These are phyloP conservation scores for Andrena camellia DNA, from an alignment of 2,888 invertebrate genomes.

Conservation along the genomic window DNA sequence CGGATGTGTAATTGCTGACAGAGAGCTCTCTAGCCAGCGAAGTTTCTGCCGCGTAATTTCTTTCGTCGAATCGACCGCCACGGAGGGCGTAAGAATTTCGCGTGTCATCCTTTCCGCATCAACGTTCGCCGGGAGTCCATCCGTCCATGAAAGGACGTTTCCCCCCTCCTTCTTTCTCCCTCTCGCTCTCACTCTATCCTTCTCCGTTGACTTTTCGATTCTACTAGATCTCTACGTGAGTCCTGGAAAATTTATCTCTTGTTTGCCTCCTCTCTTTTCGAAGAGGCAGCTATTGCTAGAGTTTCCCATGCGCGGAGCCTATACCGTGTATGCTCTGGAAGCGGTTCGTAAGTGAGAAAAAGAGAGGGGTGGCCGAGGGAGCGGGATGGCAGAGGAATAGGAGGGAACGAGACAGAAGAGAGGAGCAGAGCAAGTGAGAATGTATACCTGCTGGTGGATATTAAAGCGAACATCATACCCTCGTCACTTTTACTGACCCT, in stretches of 20 bases:
- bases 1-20: conserved; percentile 9
- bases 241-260: conserved; percentile 62
- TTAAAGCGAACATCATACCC: conserved; percentile 85
- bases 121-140: conserved; percentile 8
- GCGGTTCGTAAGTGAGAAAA: conserved; percentile 36
- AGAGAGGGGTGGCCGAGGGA: conserved; percentile 36
- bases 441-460: conserved; percentile 84
- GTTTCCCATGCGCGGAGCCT: conserved; percentile 62
- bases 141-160: conserved; percentile 34
- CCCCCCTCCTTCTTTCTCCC: background rate
- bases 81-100: conserved; percentile 47
- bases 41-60: conserved; percentile 25
- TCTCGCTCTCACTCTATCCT: background rate
- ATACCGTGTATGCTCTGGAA: conserved; percentile 44
- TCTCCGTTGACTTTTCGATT: conserved; percentile 31
- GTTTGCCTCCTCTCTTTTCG: conserved; percentile 37
- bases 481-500: conserved; percentile 82
- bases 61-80: conserved; percentile 27
- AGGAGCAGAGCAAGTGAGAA: conserved; percentile 72
- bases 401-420: conserved; percentile 28
- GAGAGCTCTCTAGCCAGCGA: background rate
- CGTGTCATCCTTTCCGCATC: conserved; percentile 53
- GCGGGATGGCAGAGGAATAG: background rate
- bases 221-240: conserved; percentile 49
- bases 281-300: conserved; percentile 30